Conservation (phyloP, 2,113 vertebrate genomes). For the Sinocyclocheilus grahami region DNA sequence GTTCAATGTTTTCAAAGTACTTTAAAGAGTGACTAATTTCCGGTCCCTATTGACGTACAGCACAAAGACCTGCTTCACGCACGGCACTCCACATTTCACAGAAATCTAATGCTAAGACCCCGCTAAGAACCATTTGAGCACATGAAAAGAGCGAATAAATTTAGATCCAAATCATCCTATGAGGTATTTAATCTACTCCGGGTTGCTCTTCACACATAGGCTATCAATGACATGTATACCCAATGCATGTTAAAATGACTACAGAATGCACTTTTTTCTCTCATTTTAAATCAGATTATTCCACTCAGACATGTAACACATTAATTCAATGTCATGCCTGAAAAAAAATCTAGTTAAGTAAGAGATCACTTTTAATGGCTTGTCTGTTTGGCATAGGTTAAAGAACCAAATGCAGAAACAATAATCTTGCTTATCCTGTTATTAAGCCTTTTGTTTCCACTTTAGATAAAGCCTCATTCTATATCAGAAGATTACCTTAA, state of each 20-base stretch:
- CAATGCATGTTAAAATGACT: conserved; percentile 10
- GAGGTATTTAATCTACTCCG: not conserved
- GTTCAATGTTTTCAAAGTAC: conserved; percentile 38
- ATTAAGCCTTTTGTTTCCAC: not conserved
- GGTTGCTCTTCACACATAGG: not conserved
- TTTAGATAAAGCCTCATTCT: not conserved
- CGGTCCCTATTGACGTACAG: not conserved
- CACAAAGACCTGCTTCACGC: conserved; percentile 10
- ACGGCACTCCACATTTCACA: not conserved
- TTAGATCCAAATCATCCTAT: not conserved
- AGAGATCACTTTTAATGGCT: not conserved
- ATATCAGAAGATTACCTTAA: not conserved
- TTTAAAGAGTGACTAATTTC: conserved; percentile 39
- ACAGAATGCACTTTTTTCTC: not conserved
- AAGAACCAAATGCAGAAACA: not conserved
- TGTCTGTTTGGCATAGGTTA: not conserved
- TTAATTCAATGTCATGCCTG: not conserved
- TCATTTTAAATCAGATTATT: conserved; percentile 1
- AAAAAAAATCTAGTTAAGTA: not conserved
- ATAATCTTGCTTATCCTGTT: not conserved
- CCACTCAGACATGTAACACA: not conserved
- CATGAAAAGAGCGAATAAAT: conserved; percentile 9
- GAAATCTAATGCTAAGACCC: conserved; percentile 7
- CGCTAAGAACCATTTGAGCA: not conserved
- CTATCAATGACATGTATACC: not conserved